These are phyloP conservation scores for Apis laboriosa DNA, from an alignment of 1,140 invertebrate species.

Conservation along the genomic window DNA sequence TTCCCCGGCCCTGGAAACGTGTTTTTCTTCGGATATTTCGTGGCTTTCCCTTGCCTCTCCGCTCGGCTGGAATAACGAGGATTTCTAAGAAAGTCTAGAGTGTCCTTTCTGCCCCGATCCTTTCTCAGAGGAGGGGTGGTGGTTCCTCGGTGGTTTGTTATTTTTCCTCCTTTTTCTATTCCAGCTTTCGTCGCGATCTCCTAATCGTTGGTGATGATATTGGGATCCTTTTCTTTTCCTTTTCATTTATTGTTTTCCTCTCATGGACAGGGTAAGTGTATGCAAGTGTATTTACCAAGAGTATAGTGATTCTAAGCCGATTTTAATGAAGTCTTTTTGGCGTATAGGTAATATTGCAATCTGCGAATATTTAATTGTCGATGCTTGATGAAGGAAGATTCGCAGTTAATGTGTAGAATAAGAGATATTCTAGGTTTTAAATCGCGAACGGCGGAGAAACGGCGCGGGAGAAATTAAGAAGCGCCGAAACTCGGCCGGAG, in stretches of 20 bases:
- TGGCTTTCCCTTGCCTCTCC: slow-evolving; percentile 52
- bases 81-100: slow-evolving; percentile 50
- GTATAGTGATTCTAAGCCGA: no score
- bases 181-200: neutral
- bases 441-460: neutral
- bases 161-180: neutral
- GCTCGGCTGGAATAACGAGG: slow-evolving; percentile 63
- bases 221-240: no score
- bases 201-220: neutral
- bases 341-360: no score
- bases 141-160: neutral
- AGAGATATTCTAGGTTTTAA: no score
- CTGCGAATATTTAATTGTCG: no score
- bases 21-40: slow-evolving; percentile 75
- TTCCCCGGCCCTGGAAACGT: slow-evolving; percentile 69
- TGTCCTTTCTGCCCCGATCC: slow-evolving; percentile 12
- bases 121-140: neutral
- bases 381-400: no score
- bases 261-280: no score
- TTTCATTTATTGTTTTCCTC: no score
- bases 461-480: slow-evolving; percentile 37
- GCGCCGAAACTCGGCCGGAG: slow-evolving; percentile 57
- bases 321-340: no score
- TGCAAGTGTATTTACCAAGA: no score
- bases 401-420: no score